These are phyloP conservation scores for Pollenia amentaria DNA, from an alignment of 2,888 invertebrate species.

Conservation along the genomic window DNA sequence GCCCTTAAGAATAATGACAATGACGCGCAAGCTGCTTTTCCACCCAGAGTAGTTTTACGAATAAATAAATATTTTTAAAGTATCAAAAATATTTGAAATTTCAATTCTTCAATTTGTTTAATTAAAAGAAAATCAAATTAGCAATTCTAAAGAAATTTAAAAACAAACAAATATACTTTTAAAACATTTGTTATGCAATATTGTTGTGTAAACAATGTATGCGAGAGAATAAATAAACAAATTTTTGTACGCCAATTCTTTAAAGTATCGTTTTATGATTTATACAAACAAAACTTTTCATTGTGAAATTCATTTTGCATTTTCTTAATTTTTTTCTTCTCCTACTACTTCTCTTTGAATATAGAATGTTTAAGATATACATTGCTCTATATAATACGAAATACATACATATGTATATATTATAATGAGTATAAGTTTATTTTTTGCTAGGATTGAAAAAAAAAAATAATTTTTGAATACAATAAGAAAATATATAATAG, in stretches of 20 bases:
- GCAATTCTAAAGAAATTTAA: too few relatives aligned
- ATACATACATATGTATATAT: not conserved
- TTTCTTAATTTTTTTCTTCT: conserved; percentile 22
- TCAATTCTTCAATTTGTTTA: too few relatives aligned
- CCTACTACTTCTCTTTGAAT: conserved; percentile 3
- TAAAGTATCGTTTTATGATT: not conserved
- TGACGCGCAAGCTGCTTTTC: too few relatives aligned
- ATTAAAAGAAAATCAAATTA: too few relatives aligned
- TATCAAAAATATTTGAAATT: too few relatives aligned
- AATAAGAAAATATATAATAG: not conserved
- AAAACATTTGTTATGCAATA: conserved; percentile 28
- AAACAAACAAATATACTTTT: not conserved
- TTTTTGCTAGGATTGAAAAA: not conserved
- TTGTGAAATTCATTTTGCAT: conserved; percentile 27
- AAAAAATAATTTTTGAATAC: not conserved
- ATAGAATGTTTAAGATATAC: conserved; percentile 20
- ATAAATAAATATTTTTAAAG: too few relatives aligned
- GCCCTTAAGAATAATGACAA: too few relatives aligned
- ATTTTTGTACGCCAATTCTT: conserved; percentile 11
- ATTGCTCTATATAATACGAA: conserved; percentile 17
- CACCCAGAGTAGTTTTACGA: too few relatives aligned
- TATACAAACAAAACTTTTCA: conserved; percentile 9
- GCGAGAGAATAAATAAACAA: conserved; percentile 14
- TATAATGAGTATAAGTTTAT: not conserved
- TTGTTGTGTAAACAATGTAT: conserved; percentile 41